These are phyloP conservation scores for Carassius gibelio DNA, from an alignment of 2,113 vertebrate genomes.

Conservation along the genomic window DNA sequence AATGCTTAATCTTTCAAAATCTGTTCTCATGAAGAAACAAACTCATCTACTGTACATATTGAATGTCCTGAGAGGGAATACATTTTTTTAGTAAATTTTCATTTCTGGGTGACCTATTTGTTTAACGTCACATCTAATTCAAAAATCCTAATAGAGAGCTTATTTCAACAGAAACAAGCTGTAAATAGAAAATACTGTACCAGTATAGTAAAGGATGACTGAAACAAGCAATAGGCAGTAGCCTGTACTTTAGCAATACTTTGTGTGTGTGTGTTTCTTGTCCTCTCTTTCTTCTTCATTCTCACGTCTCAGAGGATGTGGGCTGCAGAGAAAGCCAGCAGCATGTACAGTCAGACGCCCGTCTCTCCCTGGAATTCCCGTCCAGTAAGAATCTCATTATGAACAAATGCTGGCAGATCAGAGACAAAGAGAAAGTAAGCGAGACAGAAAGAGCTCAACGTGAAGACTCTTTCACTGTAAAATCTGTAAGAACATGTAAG, in stretches of 20 bases:
- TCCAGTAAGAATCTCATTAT: constrained; percentile 61
- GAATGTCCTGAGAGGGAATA: background rate
- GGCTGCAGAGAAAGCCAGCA: constrained; percentile 50
- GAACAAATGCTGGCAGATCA: constrained; percentile 59
- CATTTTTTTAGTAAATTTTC: background rate
- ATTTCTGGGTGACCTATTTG: background rate
- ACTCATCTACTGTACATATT: background rate
- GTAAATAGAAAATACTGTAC: background rate
- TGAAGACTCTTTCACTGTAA: constrained; percentile 29
- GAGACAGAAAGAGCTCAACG: constrained; percentile 28
- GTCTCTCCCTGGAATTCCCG: constrained; percentile 53
- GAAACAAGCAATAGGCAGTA: constrained; percentile 31
- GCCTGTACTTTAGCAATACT: constrained; percentile 17
- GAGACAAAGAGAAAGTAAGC: constrained; percentile 32
- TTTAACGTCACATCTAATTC: background rate
- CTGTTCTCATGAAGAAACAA: background rate
- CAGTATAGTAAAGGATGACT: background rate
- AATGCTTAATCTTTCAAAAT: too few relatives aligned
- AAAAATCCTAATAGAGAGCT: background rate
- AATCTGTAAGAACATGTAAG: constrained; percentile 40
- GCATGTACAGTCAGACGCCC: constrained; percentile 51
- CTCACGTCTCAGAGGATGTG: constrained; percentile 41
- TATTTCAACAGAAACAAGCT: background rate
- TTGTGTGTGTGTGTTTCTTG: constrained; percentile 28
- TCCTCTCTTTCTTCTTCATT: constrained; percentile 36